A percentile compares a stretch with the other conserved stretches of the same genome.
Conservation (phyloP, 2,113 vertebrate species). For the Hydrolagus affinis region DNA sequence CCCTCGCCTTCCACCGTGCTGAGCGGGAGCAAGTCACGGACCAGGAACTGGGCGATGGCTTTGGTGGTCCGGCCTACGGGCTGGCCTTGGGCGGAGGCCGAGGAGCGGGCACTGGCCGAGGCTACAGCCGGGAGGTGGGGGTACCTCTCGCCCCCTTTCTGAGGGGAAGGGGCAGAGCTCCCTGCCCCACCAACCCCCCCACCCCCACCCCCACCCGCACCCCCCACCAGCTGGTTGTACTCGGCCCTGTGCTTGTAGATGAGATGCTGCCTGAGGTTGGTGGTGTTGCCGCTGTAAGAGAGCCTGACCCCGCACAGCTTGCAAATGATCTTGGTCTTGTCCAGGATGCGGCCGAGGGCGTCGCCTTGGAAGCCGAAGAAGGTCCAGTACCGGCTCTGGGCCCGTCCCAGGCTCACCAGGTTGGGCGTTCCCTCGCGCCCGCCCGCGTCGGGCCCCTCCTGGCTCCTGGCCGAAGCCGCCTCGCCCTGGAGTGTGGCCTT, state of each 20-base stretch:
- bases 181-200: no score
- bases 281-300: slow-evolving; percentile 47
- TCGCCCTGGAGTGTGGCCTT: background rate
- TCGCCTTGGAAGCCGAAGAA: slow-evolving; percentile 54
- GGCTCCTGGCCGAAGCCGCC: background rate
- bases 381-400: slow-evolving; percentile 45
- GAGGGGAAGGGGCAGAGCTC: slow-evolving; percentile 33
- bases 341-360: slow-evolving; percentile 50
- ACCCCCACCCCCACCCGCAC: no score
- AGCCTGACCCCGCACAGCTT: slow-evolving; percentile 55
- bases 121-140: slow-evolving; percentile 12
- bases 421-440: slow-evolving; percentile 47
- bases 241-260: slow-evolving; percentile 50
- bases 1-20: slow-evolving; percentile 53
- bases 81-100: slow-evolving; percentile 4
- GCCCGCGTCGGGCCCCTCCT: slow-evolving; percentile 34
- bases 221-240: slow-evolving; percentile 42
- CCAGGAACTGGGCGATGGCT: slow-evolving; percentile 53
- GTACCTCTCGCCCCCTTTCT: slow-evolving; percentile 27
- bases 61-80: slow-evolving; percentile 41
- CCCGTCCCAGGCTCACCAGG: slow-evolving; percentile 42
- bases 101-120: background rate
- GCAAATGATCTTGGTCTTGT: slow-evolving; percentile 53
- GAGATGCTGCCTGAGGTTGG: slow-evolving; percentile 53
- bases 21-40: slow-evolving; percentile 52